Evolutionary conservation across 2,888 invertebrate species (phyloP), one percentile per base, ranked within the genome.

Genomic region (Crocallis elinguaria): DNA sequence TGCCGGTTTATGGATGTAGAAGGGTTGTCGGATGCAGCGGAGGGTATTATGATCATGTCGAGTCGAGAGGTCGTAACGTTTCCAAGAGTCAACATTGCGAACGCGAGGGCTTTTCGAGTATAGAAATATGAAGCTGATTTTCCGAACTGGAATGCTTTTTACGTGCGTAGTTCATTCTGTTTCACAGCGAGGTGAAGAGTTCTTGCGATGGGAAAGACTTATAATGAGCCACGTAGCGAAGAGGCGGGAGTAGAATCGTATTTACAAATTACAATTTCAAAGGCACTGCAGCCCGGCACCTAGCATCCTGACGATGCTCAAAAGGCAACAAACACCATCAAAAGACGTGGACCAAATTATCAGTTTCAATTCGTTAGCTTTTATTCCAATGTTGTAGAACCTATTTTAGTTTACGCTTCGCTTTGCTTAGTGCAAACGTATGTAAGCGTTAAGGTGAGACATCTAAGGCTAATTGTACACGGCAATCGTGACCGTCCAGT

Each of bases 1-100:
- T 75, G 82, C 79, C 83, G 88, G 85, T 84, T 87, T 86, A 86
- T 86, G 79, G 84, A 84, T 84, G 86, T 87, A 85, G 88, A 90
- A 89, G 89, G 90, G 90, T 89, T 89, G 85, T 77, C 77, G 79
- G 79, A 80, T 83, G 84, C 85, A 80, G 76, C 75, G 71, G 73
- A 78, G 86, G 83, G 84, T 85, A 87, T 86, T 89, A 87, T 84
- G 87, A 88, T 86, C 86, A 87, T 87, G 86, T 86, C 73, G 87
- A 86, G 85, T 86, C 73, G 81, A 85, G 86, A 82, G 84, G 80
- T 85, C 85, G 86, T 85, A 80, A 83, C 86, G 80, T 84, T 84
- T 88, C 84, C 84, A 84, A 80, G 79, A 89, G 86, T 88, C 88
- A 89, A 89, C 89, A 88, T 79, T 69, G 86, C 88, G 88, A 75